Conservation (phyloP, 2,797 vertebrate species). For the Capromys pilorides region DNA sequence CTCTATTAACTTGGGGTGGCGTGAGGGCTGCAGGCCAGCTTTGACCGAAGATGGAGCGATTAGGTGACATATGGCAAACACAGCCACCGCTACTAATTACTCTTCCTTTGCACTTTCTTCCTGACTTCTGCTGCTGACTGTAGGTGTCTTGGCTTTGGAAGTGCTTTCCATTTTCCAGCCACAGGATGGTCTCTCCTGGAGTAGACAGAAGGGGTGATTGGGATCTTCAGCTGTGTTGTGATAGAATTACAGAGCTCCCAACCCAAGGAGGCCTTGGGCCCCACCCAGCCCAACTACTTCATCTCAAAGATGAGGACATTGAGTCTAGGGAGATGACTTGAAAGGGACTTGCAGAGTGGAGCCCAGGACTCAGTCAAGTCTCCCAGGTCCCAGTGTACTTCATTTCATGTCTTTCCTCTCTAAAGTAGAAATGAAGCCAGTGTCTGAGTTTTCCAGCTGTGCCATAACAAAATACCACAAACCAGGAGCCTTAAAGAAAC, state of each 20-base stretch:
- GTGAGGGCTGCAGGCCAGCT: conserved; percentile 57
- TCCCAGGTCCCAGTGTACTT: fast-evolving
- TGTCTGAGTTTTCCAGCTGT: fast-evolving
- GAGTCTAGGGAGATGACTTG: background rate
- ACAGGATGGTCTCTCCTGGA: background rate
- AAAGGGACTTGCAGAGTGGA: background rate
- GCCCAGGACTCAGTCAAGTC: background rate
- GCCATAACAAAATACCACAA: background rate
- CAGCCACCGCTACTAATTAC: background rate
- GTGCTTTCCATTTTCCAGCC: background rate
- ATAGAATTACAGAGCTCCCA: background rate
- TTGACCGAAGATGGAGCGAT: conserved; percentile 32
- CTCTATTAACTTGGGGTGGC: conserved; percentile 20
- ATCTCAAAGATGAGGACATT: background rate
- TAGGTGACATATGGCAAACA: conserved; percentile 38
- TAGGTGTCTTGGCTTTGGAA: background rate
- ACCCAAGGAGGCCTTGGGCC: background rate
- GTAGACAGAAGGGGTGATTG: background rate
- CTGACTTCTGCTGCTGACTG: background rate
- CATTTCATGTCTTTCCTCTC: background rate
- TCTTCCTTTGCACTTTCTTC: conserved; percentile 10
- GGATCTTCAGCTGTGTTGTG: background rate
- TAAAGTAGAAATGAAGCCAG: background rate
- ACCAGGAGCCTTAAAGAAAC: background rate
- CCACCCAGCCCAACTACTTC: background rate